phyloP scores from a whole-genome alignment of 2,797 vertebrate genomes.

The Adrianichthys oophorus region DNA sequence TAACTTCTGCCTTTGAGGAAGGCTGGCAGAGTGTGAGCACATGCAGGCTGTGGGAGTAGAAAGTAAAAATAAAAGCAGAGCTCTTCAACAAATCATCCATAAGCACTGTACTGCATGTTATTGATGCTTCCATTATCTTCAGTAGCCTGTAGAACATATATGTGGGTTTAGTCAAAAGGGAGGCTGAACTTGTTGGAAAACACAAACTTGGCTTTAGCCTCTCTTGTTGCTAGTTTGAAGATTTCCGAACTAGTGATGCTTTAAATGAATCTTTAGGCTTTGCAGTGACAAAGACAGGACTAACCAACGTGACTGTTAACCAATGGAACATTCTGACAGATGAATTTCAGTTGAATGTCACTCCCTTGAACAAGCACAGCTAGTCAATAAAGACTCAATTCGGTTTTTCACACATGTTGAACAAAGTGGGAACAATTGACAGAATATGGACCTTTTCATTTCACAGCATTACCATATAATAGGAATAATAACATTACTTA shows the following conservation, averaged over 20 bases:
- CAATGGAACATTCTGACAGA: constrained; percentile 46
- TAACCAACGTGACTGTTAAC: constrained; percentile 66
- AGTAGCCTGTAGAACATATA: constrained; percentile 67
- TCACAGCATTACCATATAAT: too few species aligned
- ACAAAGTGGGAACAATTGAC: constrained; percentile 16
- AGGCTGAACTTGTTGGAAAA: constrained; percentile 62
- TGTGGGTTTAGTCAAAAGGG: constrained; percentile 65
- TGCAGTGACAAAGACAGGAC: constrained; percentile 62
- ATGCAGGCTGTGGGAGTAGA: constrained; percentile 34
- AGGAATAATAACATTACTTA: too few species aligned
- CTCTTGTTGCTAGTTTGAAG: constrained; percentile 63
- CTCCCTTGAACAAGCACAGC: constrained; percentile 60
- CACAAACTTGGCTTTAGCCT: constrained; percentile 63
- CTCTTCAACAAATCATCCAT: constrained; percentile 69
- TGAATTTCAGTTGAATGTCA: constrained; percentile 58
- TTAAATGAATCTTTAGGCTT: constrained; percentile 62
- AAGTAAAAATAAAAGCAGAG: constrained; percentile 69
- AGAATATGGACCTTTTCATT: too few species aligned
- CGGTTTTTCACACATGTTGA: constrained; percentile 48
- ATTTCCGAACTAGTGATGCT: constrained; percentile 60
- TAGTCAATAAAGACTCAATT: constrained; percentile 57
- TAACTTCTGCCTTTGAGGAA: constrained; percentile 68
- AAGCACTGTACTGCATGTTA: constrained; percentile 36
- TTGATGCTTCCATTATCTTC: constrained; percentile 59
- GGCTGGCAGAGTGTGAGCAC: constrained; percentile 51